Percentiles rank a stretch among this genome's conserved stretches.
Evolutionary conservation across 2,888 invertebrate species (phyloP).

Genomic region (Carpatolechia fugitivella): DNA sequence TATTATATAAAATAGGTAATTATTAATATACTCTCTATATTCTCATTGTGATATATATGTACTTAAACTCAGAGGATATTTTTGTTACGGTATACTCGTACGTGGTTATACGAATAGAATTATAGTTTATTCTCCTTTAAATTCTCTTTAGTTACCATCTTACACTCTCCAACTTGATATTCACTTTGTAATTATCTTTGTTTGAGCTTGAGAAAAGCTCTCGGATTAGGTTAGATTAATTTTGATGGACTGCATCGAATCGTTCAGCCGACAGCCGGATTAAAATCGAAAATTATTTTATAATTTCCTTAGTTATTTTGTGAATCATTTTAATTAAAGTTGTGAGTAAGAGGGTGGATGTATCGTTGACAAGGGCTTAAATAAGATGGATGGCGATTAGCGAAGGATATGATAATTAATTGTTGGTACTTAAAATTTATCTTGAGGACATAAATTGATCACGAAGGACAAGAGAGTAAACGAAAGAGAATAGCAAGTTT

Average conservation of each 20-base stretch:
- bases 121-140: neutral
- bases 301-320: slow-evolving; percentile 64
- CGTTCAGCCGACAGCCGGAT: slow-evolving; percentile 71
- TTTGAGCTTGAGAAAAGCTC: slow-evolving; percentile 66
- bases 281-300: slow-evolving; percentile 64
- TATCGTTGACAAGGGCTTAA: slow-evolving; percentile 48
- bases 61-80: too few species aligned
- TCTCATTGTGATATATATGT: too few species aligned
- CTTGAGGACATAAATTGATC: neutral
- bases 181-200: slow-evolving; percentile 72
- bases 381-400: slow-evolving; percentile 39
- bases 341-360: slow-evolving; percentile 51
- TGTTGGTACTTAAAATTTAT: slow-evolving; percentile 12
- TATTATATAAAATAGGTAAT: too few species aligned
- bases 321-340: slow-evolving; percentile 70
- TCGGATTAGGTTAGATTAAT: slow-evolving; percentile 75
- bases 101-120: too few species aligned
- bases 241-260: slow-evolving; percentile 75
- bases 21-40: too few species aligned
- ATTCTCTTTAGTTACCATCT: slow-evolving; percentile 11
- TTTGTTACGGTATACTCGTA: too few species aligned
- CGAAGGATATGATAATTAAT: slow-evolving; percentile 25
- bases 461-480: neutral
- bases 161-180: slow-evolving; percentile 48
- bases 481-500: neutral